Conservation (phyloP, 2,888 invertebrate species). For the Drosophila prostipennis region DNA sequence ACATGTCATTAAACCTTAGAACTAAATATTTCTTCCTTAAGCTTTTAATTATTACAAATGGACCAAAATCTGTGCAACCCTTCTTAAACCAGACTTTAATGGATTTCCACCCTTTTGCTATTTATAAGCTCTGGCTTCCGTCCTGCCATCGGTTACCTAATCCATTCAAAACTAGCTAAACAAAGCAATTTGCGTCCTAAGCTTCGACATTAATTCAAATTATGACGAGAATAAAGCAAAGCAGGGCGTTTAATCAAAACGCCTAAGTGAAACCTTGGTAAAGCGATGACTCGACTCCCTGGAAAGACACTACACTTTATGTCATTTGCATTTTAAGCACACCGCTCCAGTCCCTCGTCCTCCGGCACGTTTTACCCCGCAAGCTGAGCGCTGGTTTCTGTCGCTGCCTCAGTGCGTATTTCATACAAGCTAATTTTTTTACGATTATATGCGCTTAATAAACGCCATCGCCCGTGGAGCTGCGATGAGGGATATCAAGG, state of each 20-base stretch:
- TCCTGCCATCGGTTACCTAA: conserved; percentile 8
- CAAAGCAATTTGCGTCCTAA: conserved; percentile 37
- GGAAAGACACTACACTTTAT: conserved; percentile 31
- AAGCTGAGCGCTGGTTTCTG: conserved; percentile 17
- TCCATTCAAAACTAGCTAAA: conserved; percentile 37
- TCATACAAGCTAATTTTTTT: conserved; percentile 60
- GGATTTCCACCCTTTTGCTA: conserved; percentile 6
- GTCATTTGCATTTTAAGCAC: conserved; percentile 45
- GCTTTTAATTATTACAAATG: conserved; percentile 13
- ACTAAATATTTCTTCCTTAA: not conserved
- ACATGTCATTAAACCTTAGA: too few species aligned
- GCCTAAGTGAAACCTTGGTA: conserved; percentile 37
- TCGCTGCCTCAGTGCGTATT: conserved; percentile 33
- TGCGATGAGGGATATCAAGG: conserved; percentile 31
- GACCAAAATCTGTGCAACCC: not conserved
- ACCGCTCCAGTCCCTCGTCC: not conserved
- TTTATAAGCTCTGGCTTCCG: not conserved
- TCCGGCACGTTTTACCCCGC: conserved; percentile 2
- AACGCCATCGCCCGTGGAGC: conserved; percentile 51
- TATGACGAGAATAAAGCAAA: conserved; percentile 40
- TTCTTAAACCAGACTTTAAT: not conserved
- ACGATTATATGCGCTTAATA: conserved; percentile 60
- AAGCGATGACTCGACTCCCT: conserved; percentile 22
- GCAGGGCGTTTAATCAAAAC: conserved; percentile 40
- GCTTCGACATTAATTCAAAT: conserved; percentile 36